Evolutionary conservation across 2,888 invertebrate species (phyloP).

Genomic region (Polyommatus iphigenia): DNA sequence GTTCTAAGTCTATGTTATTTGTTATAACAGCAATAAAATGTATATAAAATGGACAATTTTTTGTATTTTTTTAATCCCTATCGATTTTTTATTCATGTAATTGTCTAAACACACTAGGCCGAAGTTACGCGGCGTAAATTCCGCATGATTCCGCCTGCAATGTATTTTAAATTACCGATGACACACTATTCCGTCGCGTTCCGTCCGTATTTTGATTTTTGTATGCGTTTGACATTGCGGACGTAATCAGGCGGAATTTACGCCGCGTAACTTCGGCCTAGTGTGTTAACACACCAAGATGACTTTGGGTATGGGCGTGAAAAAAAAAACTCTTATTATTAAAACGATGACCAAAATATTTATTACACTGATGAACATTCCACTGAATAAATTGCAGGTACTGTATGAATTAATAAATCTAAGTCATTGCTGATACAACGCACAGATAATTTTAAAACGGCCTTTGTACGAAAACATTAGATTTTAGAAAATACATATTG

Average conservation of each 20-base stretch:
- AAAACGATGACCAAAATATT: slow-evolving; percentile 70
- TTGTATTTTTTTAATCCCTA: slow-evolving; percentile 49
- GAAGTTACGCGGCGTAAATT: too few relatives aligned
- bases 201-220: too few relatives aligned
- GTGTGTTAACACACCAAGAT: neutral
- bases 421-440: slow-evolving; percentile 50
- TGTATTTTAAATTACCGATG: too few relatives aligned
- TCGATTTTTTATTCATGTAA: neutral
- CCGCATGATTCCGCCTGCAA: too few relatives aligned
- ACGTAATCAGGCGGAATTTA: too few relatives aligned
- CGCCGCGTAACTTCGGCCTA: too few relatives aligned
- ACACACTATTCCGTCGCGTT: too few relatives aligned
- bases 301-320: neutral
- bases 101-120: neutral
- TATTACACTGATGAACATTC: slow-evolving; percentile 76
- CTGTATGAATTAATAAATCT: slow-evolving; percentile 64
- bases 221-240: too few relatives aligned
- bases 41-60: slow-evolving; percentile 54
- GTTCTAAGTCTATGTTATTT: slow-evolving; percentile 76
- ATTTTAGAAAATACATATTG: neutral
- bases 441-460: slow-evolving; percentile 2
- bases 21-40: slow-evolving; percentile 75
- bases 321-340: slow-evolving; percentile 29
- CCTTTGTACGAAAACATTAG: neutral
- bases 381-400: slow-evolving; percentile 77